phyloP scores from a whole-genome alignment of 1,140 invertebrate genomes.

The Lepidurus arcticus region DNA sequence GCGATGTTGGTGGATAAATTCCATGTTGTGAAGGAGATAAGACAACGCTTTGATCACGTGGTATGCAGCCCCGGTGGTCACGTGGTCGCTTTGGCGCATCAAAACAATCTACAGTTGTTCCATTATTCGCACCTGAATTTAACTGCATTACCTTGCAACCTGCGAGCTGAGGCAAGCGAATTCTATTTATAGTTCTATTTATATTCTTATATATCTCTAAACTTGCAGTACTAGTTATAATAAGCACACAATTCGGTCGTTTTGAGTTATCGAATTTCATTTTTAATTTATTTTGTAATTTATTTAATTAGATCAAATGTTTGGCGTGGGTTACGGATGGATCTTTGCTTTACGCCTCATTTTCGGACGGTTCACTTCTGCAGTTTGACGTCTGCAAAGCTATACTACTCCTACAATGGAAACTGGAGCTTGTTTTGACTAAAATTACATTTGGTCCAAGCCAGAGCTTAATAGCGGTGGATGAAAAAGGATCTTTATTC shows the following conservation, averaged over 20 bases:
- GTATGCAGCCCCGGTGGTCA: not conserved
- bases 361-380: not conserved
- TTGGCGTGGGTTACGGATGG: conserved; percentile 1
- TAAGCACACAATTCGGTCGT: no score
- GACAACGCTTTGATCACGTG: not conserved
- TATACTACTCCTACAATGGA: not conserved
- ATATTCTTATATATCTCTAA: no score
- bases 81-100: not conserved
- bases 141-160: not conserved
- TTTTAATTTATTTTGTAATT: not conserved
- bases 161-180: not conserved
- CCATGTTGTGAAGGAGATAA: not conserved
- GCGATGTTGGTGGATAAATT: not conserved
- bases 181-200: no score
- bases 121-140: not conserved
- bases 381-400: conserved; percentile 5
- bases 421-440: not conserved
- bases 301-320: not conserved
- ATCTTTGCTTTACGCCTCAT: not conserved
- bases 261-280: no score
- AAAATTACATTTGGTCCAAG: not conserved
- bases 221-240: no score
- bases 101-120: not conserved
- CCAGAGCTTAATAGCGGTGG: not conserved
- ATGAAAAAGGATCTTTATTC: not conserved